These are phyloP conservation scores for Pseudomyrmex sp. DNA, from an alignment of 1,140 invertebrate genomes.

Conservation along the genomic window DNA sequence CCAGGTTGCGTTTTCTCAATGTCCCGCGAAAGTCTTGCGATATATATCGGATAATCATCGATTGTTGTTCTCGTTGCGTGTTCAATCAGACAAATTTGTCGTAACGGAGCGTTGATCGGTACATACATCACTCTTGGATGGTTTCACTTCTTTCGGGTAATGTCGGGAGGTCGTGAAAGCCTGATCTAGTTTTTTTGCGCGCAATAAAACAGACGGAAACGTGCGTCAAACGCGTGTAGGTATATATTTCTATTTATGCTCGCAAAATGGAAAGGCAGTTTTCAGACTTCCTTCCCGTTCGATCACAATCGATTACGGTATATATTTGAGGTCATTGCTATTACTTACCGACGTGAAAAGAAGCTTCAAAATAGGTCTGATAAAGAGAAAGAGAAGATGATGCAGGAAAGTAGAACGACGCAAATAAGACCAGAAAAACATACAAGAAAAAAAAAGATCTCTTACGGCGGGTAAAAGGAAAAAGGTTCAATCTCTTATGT, in stretches of 20 bases:
- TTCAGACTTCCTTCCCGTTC: conserved; percentile 56
- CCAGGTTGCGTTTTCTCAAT: conserved; percentile 6
- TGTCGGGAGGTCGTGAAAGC: conserved; percentile 66
- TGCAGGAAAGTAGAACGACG: conserved; percentile 7
- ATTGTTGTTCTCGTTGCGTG: conserved; percentile 17
- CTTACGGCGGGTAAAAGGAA: not conserved
- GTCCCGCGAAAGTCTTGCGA: conserved; percentile 19
- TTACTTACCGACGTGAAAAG: conserved; percentile 2
- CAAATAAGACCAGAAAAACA: not conserved
- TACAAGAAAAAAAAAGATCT: not conserved
- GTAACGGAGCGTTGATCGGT: conserved; percentile 12
- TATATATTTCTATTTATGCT: conserved; percentile 3
- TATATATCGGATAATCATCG: not conserved
- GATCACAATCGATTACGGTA: conserved; percentile 4
- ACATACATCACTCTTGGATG: conserved; percentile 3
- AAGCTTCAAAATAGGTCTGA: conserved; percentile 18
- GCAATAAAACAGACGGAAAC: conserved; percentile 55
- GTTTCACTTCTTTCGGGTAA: conserved; percentile 67
- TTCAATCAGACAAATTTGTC: conserved; percentile 19
- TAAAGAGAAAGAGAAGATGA: conserved; percentile 9
- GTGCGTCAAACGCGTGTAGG: conserved; percentile 32
- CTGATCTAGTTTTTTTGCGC: conserved; percentile 57
- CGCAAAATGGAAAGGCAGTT: conserved; percentile 63
- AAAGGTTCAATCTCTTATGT: too few relatives aligned
- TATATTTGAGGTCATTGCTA: conserved; percentile 43